Evolutionary conservation across 2,113 vertebrate genomes (phyloP).

Genomic region (Melanotaenia duboulayi): DNA sequence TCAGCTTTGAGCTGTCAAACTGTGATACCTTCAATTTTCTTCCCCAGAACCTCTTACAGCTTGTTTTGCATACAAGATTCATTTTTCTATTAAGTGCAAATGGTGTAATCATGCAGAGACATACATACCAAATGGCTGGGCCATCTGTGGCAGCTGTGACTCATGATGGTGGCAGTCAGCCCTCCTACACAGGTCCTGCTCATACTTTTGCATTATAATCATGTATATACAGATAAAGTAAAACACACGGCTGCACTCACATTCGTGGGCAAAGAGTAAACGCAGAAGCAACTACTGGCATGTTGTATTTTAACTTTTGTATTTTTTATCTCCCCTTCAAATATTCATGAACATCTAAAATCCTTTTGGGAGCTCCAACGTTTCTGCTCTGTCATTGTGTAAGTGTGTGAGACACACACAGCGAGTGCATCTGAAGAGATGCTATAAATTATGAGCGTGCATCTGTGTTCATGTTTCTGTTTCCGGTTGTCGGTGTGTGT

Average conservation of each 20-base stretch:
- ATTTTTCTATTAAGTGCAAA: slow-evolving; percentile 37
- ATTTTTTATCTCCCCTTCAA: slow-evolving; percentile 24
- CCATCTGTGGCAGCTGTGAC: slow-evolving; percentile 77
- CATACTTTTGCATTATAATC: slow-evolving; percentile 7
- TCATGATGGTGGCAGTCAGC: slow-evolving; percentile 63
- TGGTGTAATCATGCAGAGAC: slow-evolving; percentile 12
- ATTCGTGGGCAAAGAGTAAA: not conserved
- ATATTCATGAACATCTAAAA: slow-evolving; percentile 29
- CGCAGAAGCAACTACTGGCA: not conserved
- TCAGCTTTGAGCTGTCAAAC: not conserved
- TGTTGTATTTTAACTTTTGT: slow-evolving; percentile 1
- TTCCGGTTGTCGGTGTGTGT: not conserved
- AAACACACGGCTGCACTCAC: slow-evolving; percentile 18
- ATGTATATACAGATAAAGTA: slow-evolving; percentile 11
- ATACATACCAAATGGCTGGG: slow-evolving; percentile 66
- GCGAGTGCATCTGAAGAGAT: slow-evolving; percentile 16
- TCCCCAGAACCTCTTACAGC: slow-evolving; percentile 20
- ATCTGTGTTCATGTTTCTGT: slow-evolving; percentile 35
- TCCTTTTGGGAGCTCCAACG: slow-evolving; percentile 8
- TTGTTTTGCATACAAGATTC: slow-evolving; percentile 11
- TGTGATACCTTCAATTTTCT: slow-evolving; percentile 1
- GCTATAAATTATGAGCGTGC: slow-evolving; percentile 50
- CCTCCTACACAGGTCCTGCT: slow-evolving; percentile 63
- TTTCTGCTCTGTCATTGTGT: slow-evolving; percentile 36
- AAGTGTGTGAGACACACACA: not conserved